Evolutionary conservation across 2,888 invertebrate species (phyloP), one percentile per base, ranked within the genome.

Genomic region (Orchesella flavescens): DNA sequence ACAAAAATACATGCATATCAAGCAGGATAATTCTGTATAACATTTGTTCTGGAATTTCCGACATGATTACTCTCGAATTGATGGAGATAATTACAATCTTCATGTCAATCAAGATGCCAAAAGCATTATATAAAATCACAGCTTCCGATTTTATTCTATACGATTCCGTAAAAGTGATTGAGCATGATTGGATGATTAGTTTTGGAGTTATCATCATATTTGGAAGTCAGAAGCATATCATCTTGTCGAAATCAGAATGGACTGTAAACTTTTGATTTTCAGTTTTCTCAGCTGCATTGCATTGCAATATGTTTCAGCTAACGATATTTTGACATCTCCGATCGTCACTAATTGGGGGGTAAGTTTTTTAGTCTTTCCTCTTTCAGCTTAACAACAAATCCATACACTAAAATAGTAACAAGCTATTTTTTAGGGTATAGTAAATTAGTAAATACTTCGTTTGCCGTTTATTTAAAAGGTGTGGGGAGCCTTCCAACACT

Each of bases 401-500:
- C n/a, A n/a, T n/a, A n/a, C n/a, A n/a, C n/a, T n/a, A n/a, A n/a
- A n/a, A n/a, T 34, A 34, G 34, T 34, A 34, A 34, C 7, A 34
- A 34, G 34, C 34, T 7, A 34, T 46, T 23, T 46, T 21, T 44
- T 19, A 15, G 43, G 61, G 7, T 53, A 21, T 17, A 44, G 15
- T 53, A 49, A 2, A 46, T 10, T 69, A 15, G 7, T 43, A 15
- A 19, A 13, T 34, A 24, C 46, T 69, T 19, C 69, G 1, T 19
- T 24, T 66, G 7, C 4, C 69, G 1, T 19, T 24, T 66, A 34
- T 44, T 43, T 59, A 15, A 24, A n/a, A 78, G 84, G 80, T 23
- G 3, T 86, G 86, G 86, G 86, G 86, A 15, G 43, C 43, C 13
- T 84, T 84, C 24, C 55, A 85, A 57, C 34, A 73, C 19, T 86